Conservation (phyloP, 2,888 invertebrate species). For the Lymantria dispar region DNA sequence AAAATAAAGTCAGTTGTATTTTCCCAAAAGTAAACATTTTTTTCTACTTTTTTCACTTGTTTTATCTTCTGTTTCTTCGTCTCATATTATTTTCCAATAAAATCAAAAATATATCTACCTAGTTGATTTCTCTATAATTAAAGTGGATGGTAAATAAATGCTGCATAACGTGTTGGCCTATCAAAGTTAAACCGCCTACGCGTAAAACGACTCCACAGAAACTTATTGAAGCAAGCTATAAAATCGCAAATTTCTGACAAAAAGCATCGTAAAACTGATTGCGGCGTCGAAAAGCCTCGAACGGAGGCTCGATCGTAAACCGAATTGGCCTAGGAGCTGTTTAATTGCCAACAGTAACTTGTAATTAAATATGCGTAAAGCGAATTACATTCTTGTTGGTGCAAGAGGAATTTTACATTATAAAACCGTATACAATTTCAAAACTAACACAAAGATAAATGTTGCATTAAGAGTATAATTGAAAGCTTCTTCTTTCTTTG, state of each 20-base stretch:
- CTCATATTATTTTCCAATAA: too few relatives aligned
- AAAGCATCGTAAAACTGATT: slow-evolving; percentile 68
- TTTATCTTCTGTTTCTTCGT: too few relatives aligned
- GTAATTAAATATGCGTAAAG: slow-evolving; percentile 59
- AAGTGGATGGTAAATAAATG: too few relatives aligned
- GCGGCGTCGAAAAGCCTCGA: slow-evolving; percentile 61
- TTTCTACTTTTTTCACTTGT: too few relatives aligned
- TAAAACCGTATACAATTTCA: not conserved
- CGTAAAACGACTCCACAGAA: slow-evolving; percentile 24
- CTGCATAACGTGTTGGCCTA: slow-evolving; percentile 9
- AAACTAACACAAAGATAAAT: too few relatives aligned
- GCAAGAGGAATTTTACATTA: slow-evolving; percentile 16
- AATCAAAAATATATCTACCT: too few relatives aligned
- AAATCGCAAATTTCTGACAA: slow-evolving; percentile 59
- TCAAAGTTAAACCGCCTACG: slow-evolving; percentile 12
- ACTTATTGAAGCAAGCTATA: slow-evolving; percentile 42
- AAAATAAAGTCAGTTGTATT: too few relatives aligned
- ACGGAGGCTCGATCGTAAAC: slow-evolving; percentile 64
- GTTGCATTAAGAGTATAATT: too few relatives aligned
- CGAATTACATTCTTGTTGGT: slow-evolving; percentile 40
- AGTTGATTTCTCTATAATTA: too few relatives aligned
- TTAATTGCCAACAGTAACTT: slow-evolving; percentile 60
- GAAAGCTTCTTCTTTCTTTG: too few relatives aligned
- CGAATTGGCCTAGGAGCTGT: slow-evolving; percentile 65
- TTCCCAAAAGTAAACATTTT: too few relatives aligned